phyloP scores from a whole-genome alignment of 2,797 vertebrate species.

The Sebastes aleutianus region DNA sequence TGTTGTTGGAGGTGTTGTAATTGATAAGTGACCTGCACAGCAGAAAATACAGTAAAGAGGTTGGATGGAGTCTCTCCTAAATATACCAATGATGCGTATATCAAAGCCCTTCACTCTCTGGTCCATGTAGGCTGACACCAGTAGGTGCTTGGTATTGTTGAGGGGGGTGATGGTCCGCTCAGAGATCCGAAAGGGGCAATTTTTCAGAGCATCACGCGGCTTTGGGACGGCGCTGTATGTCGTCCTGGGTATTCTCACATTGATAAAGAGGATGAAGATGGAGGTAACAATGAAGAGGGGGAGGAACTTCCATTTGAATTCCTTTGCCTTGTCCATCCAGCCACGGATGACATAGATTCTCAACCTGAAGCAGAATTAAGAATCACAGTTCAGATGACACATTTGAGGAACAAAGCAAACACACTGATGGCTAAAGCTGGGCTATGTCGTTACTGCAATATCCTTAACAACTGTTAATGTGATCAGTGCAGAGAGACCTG shows the following conservation, averaged over 20 bases:
- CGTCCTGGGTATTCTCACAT: fast-evolving
- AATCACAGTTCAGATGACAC: background rate
- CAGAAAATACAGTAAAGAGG: slow-evolving; percentile 66
- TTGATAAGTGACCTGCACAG: slow-evolving; percentile 6
- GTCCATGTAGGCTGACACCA: slow-evolving; percentile 72
- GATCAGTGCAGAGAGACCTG: background rate
- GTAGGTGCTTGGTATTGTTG: slow-evolving; percentile 50
- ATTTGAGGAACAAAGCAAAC: background rate
- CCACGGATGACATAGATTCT: background rate
- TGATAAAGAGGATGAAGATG: fast-evolving
- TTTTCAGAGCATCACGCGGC: fast-evolving
- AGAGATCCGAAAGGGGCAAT: background rate
- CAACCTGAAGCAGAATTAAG: slow-evolving; percentile 6
- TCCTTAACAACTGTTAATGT: background rate
- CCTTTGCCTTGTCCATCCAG: background rate
- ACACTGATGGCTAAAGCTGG: background rate
- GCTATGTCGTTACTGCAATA: background rate
- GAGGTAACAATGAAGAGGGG: background rate
- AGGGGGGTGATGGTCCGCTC: slow-evolving; percentile 53
- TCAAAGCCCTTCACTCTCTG: slow-evolving; percentile 24
- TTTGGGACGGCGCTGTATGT: too few species aligned
- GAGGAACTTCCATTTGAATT: background rate
- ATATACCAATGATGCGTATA: slow-evolving; percentile 68
- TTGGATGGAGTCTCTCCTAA: slow-evolving; percentile 49
- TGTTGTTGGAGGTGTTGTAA: background rate